Conservation (phyloP, 2,113 vertebrate genomes). For the Xyrauchen texanus region DNA sequence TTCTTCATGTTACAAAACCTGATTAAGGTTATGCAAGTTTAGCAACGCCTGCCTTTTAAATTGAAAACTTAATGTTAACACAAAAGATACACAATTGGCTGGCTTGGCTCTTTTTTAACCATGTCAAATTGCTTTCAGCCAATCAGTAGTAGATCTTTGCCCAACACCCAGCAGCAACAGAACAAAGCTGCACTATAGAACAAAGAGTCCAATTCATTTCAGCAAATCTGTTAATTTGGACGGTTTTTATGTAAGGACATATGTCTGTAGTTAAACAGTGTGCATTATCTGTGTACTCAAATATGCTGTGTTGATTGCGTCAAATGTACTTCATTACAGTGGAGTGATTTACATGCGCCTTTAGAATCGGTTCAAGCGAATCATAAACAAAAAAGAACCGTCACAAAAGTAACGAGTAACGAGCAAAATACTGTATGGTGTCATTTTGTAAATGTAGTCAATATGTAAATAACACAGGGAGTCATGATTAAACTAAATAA, state of each 20-base stretch:
- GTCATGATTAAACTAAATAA: neutral
- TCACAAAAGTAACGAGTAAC: neutral
- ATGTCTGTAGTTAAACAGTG: too few species aligned
- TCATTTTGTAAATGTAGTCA: neutral
- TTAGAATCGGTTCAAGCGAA: neutral
- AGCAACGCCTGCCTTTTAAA: neutral
- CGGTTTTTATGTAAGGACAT: too few species aligned
- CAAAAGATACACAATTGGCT: neutral
- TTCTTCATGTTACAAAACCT: neutral
- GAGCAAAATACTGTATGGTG: neutral
- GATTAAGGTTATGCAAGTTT: too few species aligned
- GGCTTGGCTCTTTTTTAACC: neutral
- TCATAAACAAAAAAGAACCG: neutral
- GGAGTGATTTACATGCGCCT: too few species aligned
- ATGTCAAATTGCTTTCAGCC: neutral
- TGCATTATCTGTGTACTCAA: too few species aligned
- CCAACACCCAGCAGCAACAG: neutral
- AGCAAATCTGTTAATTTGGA: neutral
- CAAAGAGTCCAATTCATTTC: neutral
- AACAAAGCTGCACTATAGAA: neutral
- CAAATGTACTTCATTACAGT: too few species aligned
- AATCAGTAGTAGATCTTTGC: neutral
- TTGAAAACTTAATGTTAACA: constrained; percentile 13
- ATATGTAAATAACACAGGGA: neutral
- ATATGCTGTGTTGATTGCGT: too few species aligned